A percentile compares a stretch with the other conserved stretches of the same genome.
phyloP scores from a whole-genome alignment of 2,888 invertebrate species.

The Dicyrtomina minuta region DNA sequence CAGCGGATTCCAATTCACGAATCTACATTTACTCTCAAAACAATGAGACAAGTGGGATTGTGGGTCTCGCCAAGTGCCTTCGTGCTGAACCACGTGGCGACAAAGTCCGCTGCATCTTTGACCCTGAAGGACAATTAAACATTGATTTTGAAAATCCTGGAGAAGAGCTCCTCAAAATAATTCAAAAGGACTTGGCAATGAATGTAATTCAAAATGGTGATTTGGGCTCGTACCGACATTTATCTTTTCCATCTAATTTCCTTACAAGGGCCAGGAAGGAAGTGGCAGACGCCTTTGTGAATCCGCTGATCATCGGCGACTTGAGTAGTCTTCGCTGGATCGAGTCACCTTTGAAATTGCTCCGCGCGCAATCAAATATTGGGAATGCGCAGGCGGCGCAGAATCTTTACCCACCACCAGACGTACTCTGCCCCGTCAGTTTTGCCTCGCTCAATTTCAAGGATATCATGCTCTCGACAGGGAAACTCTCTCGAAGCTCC shows the following conservation, averaged over 20 bases:
- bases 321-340: conserved; percentile 80
- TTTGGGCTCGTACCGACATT: conserved; percentile 61
- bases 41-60: conserved; percentile 70
- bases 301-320: conserved; percentile 78
- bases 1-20: conserved; percentile 59
- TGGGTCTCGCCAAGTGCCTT: conserved; percentile 88
- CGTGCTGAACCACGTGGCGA: conserved; percentile 80
- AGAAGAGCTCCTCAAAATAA: conserved; percentile 1
- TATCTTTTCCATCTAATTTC: conserved; percentile 55
- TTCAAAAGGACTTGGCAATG: conserved; percentile 23
- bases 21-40: conserved; percentile 59
- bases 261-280: conserved; percentile 52
- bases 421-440: too few relatives aligned
- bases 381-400: too few relatives aligned
- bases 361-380: too few relatives aligned
- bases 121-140: conserved; percentile 53
- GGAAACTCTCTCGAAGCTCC: too few relatives aligned
- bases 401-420: too few relatives aligned
- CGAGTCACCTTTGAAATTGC: conserved; percentile 65
- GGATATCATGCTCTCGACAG: too few relatives aligned
- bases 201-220: too few relatives aligned
- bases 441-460: too few relatives aligned
- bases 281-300: conserved; percentile 72
- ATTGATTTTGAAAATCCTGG: conserved; percentile 16
- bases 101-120: conserved; percentile 62